phyloP scores from a whole-genome alignment of 2,113 vertebrate species.

The Setophaga petechia region DNA sequence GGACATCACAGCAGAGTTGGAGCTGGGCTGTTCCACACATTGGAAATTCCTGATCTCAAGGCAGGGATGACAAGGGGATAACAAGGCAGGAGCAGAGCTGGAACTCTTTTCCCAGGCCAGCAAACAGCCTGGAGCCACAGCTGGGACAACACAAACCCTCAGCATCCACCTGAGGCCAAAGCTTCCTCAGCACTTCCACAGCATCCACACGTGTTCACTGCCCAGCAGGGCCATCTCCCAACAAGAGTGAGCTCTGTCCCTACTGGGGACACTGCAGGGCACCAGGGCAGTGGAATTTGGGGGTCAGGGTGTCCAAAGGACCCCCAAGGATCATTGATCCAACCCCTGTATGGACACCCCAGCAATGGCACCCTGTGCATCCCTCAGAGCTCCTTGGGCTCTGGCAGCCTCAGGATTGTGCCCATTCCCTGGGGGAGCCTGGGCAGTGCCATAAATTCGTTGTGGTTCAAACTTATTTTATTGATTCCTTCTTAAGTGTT shows the following conservation, averaged over 20 bases:
- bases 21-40: not conserved
- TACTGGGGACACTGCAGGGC: not conserved
- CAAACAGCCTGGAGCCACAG: too few relatives aligned
- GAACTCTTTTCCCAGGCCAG: not conserved
- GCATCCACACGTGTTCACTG: not conserved
- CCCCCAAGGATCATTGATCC: not conserved
- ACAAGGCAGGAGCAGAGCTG: fast-evolving
- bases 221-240: not conserved
- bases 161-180: not conserved
- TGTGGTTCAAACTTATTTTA: not conserved
- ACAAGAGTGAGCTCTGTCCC: not conserved
- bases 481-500: not conserved
- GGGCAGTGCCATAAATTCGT: not conserved
- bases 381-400: not conserved
- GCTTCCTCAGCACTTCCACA: not conserved
- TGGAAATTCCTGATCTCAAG: not conserved
- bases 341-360: not conserved
- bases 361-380: not conserved
- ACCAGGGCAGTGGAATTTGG: not conserved
- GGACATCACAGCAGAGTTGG: fast-evolving
- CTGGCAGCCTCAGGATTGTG: not conserved
- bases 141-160: not conserved
- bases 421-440: not conserved
- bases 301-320: not conserved
- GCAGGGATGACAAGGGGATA: not conserved